Base-by-base conservation (phyloP, 2,888 invertebrate genomes). In the Pristionchus fissidentatus region DNA sequence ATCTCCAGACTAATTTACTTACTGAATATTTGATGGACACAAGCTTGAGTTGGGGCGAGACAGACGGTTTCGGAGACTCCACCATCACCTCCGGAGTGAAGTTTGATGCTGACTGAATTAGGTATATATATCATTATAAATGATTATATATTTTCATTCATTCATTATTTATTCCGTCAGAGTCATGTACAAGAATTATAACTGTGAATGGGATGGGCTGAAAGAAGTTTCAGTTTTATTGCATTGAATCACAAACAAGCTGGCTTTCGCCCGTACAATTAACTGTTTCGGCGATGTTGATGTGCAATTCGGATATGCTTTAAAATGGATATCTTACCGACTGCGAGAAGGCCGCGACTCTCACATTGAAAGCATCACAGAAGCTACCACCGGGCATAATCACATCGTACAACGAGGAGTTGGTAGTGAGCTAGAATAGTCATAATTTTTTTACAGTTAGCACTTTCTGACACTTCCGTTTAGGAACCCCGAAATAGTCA, bases 331-430 rank as follows among this genome's bases (percentile, higher is more conserved):
- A 79, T 3, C 80, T 80, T 15, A 80, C 80, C 26, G 41, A 60
- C 32, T 80, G 29, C 29, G 80, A 13, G 2, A 80, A 41, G 7
- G 80, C 80, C 57, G 80, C 80, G 0, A 80, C 60, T 35, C 80
- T 22, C 32, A 80, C 43, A 3, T 22, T 26, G 80, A 80, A 80
- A 1, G 80, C 43, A n/a, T 80, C 80, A 26, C 80, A 80, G 80
- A 80, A 80, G 7, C 26, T 15, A 0, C 62, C 80, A 10, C 43
- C 29, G 13, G 62, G 60, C 3, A 57, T 41, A 15, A 38, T 26
- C 4, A 80, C 43, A 41, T 80, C 60, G 43, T 60, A 41, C 15
- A 80, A 26, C 0, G 41, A 49, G 1, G 80, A 60, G 15, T 38
- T 41, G 19, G 41, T 60, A 0, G 60, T 26, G 5, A 80, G 26